Conservation (phyloP, 64 coral and sea anemone genomes). For the Porites lutea region DNA sequence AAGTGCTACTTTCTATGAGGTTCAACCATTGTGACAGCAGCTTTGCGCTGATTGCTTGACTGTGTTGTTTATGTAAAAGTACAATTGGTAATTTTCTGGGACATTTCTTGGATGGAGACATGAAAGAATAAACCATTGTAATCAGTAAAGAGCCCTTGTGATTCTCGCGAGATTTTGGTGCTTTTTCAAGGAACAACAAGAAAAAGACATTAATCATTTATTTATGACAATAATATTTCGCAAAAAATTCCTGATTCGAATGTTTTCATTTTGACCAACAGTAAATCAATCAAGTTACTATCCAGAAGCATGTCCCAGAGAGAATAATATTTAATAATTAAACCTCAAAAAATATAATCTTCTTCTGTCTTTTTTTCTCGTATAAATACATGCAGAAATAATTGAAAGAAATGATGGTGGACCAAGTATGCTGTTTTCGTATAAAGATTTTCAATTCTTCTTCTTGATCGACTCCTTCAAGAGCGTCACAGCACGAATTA, state of each 20-base stretch:
- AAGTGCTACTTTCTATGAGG: not conserved
- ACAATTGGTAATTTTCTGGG: conserved; percentile 37
- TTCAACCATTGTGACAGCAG: not conserved
- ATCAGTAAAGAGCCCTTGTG: not conserved
- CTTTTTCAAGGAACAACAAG: too few relatives aligned
- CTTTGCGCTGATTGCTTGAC: not conserved
- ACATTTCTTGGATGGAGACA: conserved; percentile 20
- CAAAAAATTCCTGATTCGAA: not conserved
- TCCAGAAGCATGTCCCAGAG: conserved; percentile 15
- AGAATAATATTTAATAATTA: not conserved
- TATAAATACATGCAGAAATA: conserved; percentile 36
- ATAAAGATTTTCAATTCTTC: not conserved
- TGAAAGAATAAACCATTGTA: not conserved
- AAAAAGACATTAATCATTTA: not conserved
- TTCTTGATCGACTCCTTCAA: conserved; percentile 1
- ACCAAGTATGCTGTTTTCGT: not conserved
- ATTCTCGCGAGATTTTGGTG: not conserved
- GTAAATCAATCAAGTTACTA: not conserved
- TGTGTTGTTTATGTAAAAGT: not conserved
- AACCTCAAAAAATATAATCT: conserved; percentile 23
- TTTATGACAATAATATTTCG: not conserved
- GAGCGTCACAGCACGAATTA: not conserved
- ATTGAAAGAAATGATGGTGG: not conserved
- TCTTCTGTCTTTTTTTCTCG: not conserved
- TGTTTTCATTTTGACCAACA: not conserved